These are phyloP conservation scores for Thalpophila matura DNA, from an alignment of 2,888 invertebrate genomes.

Conservation along the genomic window DNA sequence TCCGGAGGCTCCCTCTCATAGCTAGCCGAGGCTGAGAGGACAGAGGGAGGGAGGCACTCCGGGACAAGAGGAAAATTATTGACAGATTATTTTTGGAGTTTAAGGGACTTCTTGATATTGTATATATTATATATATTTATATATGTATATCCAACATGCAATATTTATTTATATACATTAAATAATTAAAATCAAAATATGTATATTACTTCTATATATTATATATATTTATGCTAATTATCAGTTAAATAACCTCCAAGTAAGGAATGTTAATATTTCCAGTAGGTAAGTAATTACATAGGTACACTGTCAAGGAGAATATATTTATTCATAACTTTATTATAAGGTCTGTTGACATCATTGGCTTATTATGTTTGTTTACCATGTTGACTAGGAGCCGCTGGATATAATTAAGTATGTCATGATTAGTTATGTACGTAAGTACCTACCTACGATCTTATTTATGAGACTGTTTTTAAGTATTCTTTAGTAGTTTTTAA, in stretches of 20 bases:
- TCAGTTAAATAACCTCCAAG: constrained; percentile 10
- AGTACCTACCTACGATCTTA: constrained; percentile 5
- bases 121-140: too few relatives aligned
- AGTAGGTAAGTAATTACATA: constrained; percentile 21
- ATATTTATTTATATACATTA: too few relatives aligned
- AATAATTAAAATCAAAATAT: too few relatives aligned
- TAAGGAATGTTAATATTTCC: constrained; percentile 15
- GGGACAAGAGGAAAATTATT: neutral
- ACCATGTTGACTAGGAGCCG: constrained; percentile 27
- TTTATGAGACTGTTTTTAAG: neutral
- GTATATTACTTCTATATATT: neutral
- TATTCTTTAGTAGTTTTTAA: too few relatives aligned
- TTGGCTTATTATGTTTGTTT: constrained; percentile 46
- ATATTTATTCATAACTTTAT: constrained; percentile 61
- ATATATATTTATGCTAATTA: neutral
- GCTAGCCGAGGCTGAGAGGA: too few relatives aligned
- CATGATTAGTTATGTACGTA: too few relatives aligned
- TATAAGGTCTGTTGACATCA: constrained; percentile 67
- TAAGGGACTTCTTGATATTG: neutral
- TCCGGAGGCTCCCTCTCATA: too few relatives aligned
- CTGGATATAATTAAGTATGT: constrained; percentile 33
- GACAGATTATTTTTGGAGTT: neutral
- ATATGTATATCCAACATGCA: too few relatives aligned
- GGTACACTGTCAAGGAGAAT: constrained; percentile 40
- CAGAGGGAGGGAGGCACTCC: too few relatives aligned